Evolutionary conservation across 2,797 vertebrate species (phyloP), one percentile per base, ranked within the genome.

Genomic region (Coregonus suidteri): DNA sequence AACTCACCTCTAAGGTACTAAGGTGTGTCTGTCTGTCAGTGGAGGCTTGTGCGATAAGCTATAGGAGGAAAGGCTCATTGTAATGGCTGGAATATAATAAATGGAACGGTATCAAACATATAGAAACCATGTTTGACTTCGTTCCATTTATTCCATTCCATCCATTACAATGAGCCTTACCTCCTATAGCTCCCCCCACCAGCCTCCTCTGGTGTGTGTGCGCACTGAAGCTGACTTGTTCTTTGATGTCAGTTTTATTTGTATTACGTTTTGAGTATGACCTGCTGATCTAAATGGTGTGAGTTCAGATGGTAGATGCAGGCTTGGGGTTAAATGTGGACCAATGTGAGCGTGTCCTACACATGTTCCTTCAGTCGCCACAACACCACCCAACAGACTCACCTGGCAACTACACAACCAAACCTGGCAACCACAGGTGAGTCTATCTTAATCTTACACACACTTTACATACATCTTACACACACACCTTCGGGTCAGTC

Each of bases 1-100:
- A 91, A 82, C 91, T 93, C 74, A 95, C 94, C 67, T 91, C 85
- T 81, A 96, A 98, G 97, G 97, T 98, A 95, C 76, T 7, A 47
- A 47, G 41, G 62, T 15, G 0, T 79, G 18, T 66, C n/a, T 56
- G 64, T 47, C 11, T 37, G 47, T 75, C 75, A 34, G 30, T n/a
- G 15, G 20, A 34, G 30, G 30, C 14, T 16, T 4, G 15, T 68
- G 30, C 6, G 30, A 15, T 30, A 20, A 37, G 30, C 31, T n/a
- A 34, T 14, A 6, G 66, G 30, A 68, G 41, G 41, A 47, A 47
- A 47, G 41, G 41, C 41, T 47, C 9, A 47, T 68, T 68, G 66
- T 68, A 68, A 31, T 37, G 31, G 41, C 9, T 47, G 41, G 9
- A 47, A 47, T 47, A 0, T 2, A 47, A 47, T 47, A 1, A 3